A percentile compares a stretch with the other conserved stretches of the same genome.
These are phyloP conservation scores for Drosophila atripex DNA, from an alignment of 2,888 invertebrate species.

Conservation along the genomic window DNA sequence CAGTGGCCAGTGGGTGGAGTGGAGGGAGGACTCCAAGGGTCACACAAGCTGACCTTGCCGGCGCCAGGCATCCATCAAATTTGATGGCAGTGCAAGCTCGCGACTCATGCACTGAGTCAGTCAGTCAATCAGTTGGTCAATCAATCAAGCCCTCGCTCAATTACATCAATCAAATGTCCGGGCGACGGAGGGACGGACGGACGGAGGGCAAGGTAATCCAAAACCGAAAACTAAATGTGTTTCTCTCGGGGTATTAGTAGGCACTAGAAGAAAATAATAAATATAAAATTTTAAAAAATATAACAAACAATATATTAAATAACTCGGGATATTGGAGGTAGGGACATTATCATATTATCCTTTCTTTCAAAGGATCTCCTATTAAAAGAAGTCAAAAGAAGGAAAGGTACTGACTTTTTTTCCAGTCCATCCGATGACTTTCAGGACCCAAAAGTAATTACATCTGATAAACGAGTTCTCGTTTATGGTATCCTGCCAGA, in stretches of 20 bases:
- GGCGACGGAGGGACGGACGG: background rate
- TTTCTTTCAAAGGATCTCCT: background rate
- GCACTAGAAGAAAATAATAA: background rate
- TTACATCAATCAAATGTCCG: constrained; percentile 47
- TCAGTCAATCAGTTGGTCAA: constrained; percentile 39
- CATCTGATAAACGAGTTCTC: constrained; percentile 31
- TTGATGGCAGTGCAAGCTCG: constrained; percentile 32
- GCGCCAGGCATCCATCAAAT: constrained; percentile 48
- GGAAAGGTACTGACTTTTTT: background rate
- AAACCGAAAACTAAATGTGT: constrained; percentile 41
- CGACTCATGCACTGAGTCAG: constrained; percentile 21
- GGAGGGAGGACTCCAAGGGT: constrained; percentile 8
- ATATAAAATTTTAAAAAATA: background rate
- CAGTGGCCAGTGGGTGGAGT: no score
- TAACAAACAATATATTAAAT: background rate
- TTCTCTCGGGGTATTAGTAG: background rate
- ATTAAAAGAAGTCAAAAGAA: no score
- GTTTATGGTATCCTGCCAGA: constrained; percentile 16
- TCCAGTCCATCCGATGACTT: constrained; percentile 9
- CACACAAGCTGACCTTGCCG: constrained; percentile 40
- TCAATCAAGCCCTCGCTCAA: constrained; percentile 42
- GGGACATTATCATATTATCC: no score
- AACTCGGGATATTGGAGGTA: no score
- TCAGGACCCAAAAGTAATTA: constrained; percentile 40
- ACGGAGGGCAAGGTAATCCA: constrained; percentile 33